Conservation (phyloP, 2,888 invertebrate genomes). For the Palloptera scutellata region DNA sequence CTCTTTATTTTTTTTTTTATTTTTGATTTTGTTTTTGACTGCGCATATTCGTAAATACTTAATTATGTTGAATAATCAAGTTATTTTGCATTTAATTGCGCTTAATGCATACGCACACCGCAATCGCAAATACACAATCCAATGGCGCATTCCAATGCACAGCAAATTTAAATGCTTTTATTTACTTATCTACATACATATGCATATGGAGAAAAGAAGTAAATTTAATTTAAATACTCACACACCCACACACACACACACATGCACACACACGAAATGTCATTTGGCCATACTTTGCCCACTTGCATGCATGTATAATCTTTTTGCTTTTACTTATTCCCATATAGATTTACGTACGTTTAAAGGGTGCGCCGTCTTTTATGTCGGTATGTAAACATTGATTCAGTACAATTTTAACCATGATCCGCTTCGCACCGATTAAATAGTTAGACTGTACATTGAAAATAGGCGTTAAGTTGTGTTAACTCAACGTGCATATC, state of each 20-base stretch:
- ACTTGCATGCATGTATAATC: too few relatives aligned
- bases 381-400: too few relatives aligned
- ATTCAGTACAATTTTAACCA: too few relatives aligned
- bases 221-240: slow-evolving; percentile 6
- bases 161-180: background rate
- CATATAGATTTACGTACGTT: too few relatives aligned
- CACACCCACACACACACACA: slow-evolving; percentile 3
- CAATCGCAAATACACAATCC: slow-evolving; percentile 3
- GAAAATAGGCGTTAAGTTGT: too few relatives aligned
- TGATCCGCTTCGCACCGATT: too few relatives aligned
- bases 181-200: background rate
- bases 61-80: slow-evolving; percentile 59
- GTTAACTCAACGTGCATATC: too few relatives aligned
- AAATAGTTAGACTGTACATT: too few relatives aligned
- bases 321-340: too few relatives aligned
- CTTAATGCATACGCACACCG: slow-evolving; percentile 35
- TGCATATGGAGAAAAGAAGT: background rate
- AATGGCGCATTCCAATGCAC: background rate
- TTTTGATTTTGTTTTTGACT: background rate
- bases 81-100: slow-evolving; percentile 45
- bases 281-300: too few relatives aligned
- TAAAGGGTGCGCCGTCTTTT: too few relatives aligned
- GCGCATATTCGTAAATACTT: slow-evolving; percentile 48
- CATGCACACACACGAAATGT: too few relatives aligned
- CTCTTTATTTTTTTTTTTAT: background rate